Base-by-base conservation (phyloP, 2,113 vertebrate genomes). In the Herpailurus yagouaroundi region DNA sequence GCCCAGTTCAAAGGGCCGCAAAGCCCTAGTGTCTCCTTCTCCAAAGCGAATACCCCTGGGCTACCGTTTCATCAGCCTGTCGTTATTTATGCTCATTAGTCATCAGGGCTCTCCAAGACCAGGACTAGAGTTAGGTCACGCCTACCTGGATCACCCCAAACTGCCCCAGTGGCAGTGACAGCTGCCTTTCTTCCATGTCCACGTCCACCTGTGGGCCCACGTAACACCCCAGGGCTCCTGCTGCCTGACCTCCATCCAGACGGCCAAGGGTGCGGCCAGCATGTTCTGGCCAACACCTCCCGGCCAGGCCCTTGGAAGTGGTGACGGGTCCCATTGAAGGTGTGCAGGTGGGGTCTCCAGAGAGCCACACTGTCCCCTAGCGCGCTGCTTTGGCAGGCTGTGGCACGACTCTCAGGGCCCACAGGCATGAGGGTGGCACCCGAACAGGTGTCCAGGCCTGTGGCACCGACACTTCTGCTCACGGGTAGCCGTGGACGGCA, bases 391-490 rank as follows among this genome's bases (percentile, higher is more conserved):
- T 45, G 45, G 7, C 45, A 45, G 45, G 45, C 45, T 1, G 45
- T 45, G 45, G 8, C 45, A 45, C 45, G 45, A 45, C 69, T 98
- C 97, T 4, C 84, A 45, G 79, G 85, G 73, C 0, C 96, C 45
- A 66, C 98, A 99, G 5, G 83, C 64, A 50, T 98, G 88, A n/a
- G 96, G 45, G 0, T 27, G 74, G 50, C 98, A 98, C n/a, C 89
- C 71, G 96, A 99, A 98, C 63, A 19, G 23, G 1, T 21, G 63
- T n/a, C 66, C 4, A 13, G 96, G 95, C 19, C 63, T 52, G 2
- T 18, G 93, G 68, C 99, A 99, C 12, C 64, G 82, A 45, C 99
- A 99, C 4, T 15, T 97, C 45, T 97, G 97, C n/a, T 98, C 97
- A 95, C 99, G 98, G 95, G 98, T 1, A 4, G 97, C 91, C 0